Evolutionary conservation across 2,113 vertebrate species (phyloP), one percentile per base, ranked within the genome.

Genomic region (Recurvirostra avosetta): DNA sequence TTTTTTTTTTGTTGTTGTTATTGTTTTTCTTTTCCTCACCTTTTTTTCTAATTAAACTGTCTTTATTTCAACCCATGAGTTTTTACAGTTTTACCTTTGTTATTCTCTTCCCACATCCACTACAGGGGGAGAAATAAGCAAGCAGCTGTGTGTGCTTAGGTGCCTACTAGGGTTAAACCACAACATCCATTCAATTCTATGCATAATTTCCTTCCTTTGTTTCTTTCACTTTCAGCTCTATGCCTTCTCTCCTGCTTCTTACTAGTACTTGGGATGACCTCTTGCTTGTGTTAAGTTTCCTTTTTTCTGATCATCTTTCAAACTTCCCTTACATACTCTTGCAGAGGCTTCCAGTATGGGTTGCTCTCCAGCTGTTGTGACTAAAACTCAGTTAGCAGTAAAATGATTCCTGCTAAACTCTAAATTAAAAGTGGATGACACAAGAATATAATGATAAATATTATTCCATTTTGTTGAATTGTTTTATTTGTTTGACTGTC

Each of bases 21-120:
- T 13, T 4, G 1, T 36, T 7, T 27, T 22, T 30, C 49, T 49
- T 3, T 5, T 23, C 3, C 21, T 8, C 21, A 7, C 6, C 14
- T 38, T 49, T 38, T 56, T 53, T 43, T 29, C 4, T 3, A 21
- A 26, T 23, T 43, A 20, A 58, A 27, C 16, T 52, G 5, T n/a
- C 26, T 18, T 36, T 84, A 30, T 17, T 32, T 45, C 19, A 80
- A 19, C 9, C 12, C 5, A 6, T 23, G 45, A 30, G 2, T 61
- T 73, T 68, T 68, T 22, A 47, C 11, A 53, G 18, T 73, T 68
- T 29, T 47, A 26, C 5, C 4, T 1, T 36, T 62, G 36, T 5
- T 20, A 12, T 73, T 52, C 26, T 90, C 15, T 86, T 86, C 16
- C 49, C 30, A 25, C 13, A 30, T 49, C 16, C 38, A 23, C 19